These are phyloP conservation scores for Cerceris ruficornis DNA, from an alignment of 2,888 invertebrate species.

Conservation along the genomic window DNA sequence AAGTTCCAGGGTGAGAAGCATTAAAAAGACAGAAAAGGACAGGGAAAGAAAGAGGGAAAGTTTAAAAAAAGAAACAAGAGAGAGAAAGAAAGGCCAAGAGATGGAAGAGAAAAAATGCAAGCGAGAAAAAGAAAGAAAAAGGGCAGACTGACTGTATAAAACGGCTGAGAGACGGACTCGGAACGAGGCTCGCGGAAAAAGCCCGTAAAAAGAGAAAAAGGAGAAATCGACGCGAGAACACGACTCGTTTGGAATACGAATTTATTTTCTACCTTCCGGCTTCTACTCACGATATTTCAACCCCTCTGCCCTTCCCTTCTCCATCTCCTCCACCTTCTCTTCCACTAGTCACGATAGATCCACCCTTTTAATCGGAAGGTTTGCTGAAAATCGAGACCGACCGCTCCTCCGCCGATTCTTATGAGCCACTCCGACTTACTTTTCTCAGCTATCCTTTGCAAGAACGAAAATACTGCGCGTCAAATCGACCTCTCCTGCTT, in stretches of 20 bases:
- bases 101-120: too few relatives aligned
- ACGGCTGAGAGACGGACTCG: conserved; percentile 15
- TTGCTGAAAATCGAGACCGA: neutral
- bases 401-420: too few relatives aligned
- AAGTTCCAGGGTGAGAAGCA: too few relatives aligned
- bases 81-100: neutral
- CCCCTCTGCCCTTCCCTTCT: neutral
- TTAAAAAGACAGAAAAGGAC: too few relatives aligned
- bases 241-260: conserved; percentile 20
- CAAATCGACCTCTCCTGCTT: too few relatives aligned
- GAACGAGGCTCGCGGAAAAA: conserved; percentile 11
- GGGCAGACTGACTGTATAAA: neutral
- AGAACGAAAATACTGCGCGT: too few relatives aligned
- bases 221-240: conserved; percentile 12
- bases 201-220: conserved; percentile 25
- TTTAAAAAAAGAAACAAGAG: too few relatives aligned
- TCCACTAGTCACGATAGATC: neutral
- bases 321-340: neutral
- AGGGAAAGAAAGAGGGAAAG: too few relatives aligned
- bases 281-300: neutral
- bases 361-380: neutral
- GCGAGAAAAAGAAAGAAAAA: neutral
- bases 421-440: too few relatives aligned
- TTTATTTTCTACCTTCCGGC: neutral
- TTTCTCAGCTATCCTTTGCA: too few relatives aligned